Evolutionary conservation across 2,797 vertebrate species (phyloP).

Genomic region (Sebastes iracundus): DNA sequence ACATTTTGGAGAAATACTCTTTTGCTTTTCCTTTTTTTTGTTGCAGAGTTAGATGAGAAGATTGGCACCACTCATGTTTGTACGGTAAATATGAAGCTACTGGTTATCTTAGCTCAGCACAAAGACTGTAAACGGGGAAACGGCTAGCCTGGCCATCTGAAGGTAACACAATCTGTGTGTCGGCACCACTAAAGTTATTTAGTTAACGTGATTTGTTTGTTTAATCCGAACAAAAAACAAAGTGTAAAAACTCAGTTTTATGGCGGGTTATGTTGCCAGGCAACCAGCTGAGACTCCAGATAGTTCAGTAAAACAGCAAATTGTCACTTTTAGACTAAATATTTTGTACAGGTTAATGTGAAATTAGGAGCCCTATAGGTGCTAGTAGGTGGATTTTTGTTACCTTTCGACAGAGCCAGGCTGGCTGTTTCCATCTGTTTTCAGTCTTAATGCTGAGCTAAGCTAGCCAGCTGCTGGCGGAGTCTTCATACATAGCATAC

Average conservation of each 20-base stretch:
- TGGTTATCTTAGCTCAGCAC: not conserved
- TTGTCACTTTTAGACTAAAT: not conserved
- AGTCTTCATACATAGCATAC: not conserved
- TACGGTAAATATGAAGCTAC: not conserved
- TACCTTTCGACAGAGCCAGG: not conserved
- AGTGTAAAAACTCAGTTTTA: not conserved
- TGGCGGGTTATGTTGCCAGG: not conserved
- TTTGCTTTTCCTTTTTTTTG: not conserved
- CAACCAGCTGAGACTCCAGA: not conserved
- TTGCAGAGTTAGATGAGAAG: not conserved
- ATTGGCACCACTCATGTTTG: not conserved
- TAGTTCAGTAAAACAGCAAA: not conserved
- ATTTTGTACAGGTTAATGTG: not conserved
- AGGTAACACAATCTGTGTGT: not conserved
- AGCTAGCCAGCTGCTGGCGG: not conserved
- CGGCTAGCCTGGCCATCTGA: not conserved
- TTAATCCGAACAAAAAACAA: not conserved
- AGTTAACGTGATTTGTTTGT: not conserved
- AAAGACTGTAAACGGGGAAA: not conserved
- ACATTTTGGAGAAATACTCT: not conserved
- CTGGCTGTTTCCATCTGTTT: not conserved
- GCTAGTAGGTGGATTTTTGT: not conserved
- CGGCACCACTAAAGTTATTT: not conserved
- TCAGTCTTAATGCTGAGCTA: slow-evolving; percentile 8
- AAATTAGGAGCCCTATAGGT: not conserved